Evolutionary conservation across 2,113 vertebrate genomes (phyloP), one percentile per base, ranked within the genome.

Genomic region (Gymnocephalus cernua): DNA sequence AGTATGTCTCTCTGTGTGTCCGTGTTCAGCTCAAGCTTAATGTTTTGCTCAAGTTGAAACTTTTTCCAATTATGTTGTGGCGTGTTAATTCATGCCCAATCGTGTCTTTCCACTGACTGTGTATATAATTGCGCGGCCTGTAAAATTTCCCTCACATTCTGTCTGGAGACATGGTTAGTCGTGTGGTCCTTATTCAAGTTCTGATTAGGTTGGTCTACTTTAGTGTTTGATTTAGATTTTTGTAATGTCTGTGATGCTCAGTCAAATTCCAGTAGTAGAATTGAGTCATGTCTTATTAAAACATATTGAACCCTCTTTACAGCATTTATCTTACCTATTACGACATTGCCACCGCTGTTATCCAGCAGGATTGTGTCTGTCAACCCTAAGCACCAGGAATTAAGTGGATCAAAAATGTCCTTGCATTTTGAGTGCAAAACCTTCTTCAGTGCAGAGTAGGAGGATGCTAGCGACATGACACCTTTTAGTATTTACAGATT

Each of bases 401-500:
- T 44, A 61, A 78, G 66, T 4, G 35, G 32, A 41, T 72, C 54
- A 48, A 41, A 45, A 19, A 63, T 67, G 45, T 80, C 19, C 53
- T 21, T 44, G 18, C 27, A 29, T 9, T 45, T 25, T 18, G 11
- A 83, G 67, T 63, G 56, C 56, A 59, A 51, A 63, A n/a, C 23
- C 1, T n/a, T 13, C 18, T 19, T 56, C 12, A 29, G 18, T n/a
- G 50, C 45, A 38, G 18, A 45, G 18, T 21, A 15, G 11, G 35
- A 29, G 50, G 19, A 58, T 29, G 38, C 38, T 38, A 15, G 27
- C 63, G 70, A 10, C 29, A 38, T 48, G 48, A 6, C 75, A 83
- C 77, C 74, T 86, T 82, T 79, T 77, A 77, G 62, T 61, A 67
- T 87, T 87, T 71, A 71, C 74, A 71, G 62, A 76, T 23, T 18